Base-by-base conservation (phyloP, 1,140 invertebrate genomes). In the Samia ricini region DNA sequence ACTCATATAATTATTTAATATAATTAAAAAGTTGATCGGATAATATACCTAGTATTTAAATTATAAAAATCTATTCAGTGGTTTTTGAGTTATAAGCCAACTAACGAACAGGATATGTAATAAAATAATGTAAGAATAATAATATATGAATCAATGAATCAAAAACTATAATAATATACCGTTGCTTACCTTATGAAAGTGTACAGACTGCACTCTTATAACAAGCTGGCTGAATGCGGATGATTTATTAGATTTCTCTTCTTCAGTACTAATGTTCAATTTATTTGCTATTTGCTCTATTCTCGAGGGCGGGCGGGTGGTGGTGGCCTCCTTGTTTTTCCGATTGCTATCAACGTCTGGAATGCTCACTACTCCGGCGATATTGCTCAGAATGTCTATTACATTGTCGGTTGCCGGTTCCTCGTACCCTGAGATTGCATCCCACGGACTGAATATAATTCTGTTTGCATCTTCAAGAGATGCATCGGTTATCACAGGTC, bases 361-460 rank as follows among this genome's bases (percentile, higher is more conserved):
- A 50, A 68, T 66, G 64, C 62, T 66, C 61, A 68, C 62, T 56
- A 72, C 59, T 57, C 64, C 65, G 26, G 69, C 79, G 62, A 81
- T 79, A 77, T 85, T 82, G 56, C 83, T 79, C 4, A 84, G 88
- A 71, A 88, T 87, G 71, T 88, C 86, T 80, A 85, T 78, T 71
- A 88, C 77, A 69, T 75, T 82, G 68, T 87, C 84, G 58, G 88
- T 88, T 36, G 76, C 84, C 24, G 81, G 49, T 15, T 89, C 86
- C 55, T 89, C 88, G 72, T 79, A 88, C 15, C 86, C 83, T 19
- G 86, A 80, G 62, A 88, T 78, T 72, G 87, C 69, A 56, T 90
- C 86, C 88, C 88, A 90, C 21, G 88, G 88, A 76, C 86, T 90
- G 78, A 90, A 90, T 79, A 90, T 90, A 75, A 90, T 90, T 81